These are phyloP conservation scores for Prionailurus bengalensis DNA, from an alignment of 2,113 vertebrate species.

Conservation along the genomic window DNA sequence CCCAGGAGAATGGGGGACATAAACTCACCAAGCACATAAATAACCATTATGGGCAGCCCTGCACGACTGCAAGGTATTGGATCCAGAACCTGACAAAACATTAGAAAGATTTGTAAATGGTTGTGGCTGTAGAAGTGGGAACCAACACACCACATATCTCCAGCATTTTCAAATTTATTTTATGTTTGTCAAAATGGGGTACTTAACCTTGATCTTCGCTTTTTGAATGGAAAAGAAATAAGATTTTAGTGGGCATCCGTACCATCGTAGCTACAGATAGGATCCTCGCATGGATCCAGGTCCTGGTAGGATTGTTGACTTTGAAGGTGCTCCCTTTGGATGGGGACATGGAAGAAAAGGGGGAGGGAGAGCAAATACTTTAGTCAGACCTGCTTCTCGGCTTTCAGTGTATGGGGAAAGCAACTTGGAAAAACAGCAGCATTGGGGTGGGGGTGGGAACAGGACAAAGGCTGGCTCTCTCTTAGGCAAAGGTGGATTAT, in stretches of 20 bases:
- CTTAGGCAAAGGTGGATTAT: not conserved
- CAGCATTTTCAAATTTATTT: constrained; percentile 61
- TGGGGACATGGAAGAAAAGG: not conserved
- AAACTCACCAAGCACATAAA: constrained; percentile 69
- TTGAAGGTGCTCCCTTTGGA: not conserved
- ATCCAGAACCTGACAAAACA: constrained; percentile 72
- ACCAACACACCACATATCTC: constrained; percentile 24
- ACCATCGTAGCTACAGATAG: not conserved
- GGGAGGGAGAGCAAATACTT: not conserved
- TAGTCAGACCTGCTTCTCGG: not conserved
- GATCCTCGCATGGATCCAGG: not conserved
- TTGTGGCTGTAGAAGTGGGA: constrained; percentile 26
- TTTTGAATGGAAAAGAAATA: constrained; percentile 78
- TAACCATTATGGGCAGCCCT: constrained; percentile 68
- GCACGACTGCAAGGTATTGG: constrained; percentile 61
- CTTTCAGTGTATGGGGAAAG: not conserved
- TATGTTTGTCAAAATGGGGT: constrained; percentile 72
- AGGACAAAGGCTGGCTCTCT: not conserved
- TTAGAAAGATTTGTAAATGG: constrained; percentile 74
- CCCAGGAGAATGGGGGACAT: constrained; percentile 63
- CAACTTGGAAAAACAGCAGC: not conserved
- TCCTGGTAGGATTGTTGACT: not conserved
- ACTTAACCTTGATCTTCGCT: constrained; percentile 65
- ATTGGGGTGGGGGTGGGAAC: too few relatives aligned
- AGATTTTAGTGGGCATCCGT: not conserved